Base-by-base conservation (phyloP, 1,140 invertebrate genomes). In the Piezodorus guildinii region DNA sequence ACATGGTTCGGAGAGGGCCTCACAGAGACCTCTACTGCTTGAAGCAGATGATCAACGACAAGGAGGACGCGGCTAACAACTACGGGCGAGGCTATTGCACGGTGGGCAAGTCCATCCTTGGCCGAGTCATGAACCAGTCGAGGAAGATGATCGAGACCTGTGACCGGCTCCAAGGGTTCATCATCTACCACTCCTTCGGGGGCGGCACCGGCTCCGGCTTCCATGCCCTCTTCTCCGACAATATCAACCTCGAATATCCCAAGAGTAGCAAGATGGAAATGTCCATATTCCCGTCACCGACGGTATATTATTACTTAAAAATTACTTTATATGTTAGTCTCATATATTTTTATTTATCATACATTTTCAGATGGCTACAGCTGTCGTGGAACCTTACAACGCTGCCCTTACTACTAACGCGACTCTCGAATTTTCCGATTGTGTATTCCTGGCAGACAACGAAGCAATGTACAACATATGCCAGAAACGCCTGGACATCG, bases 381-480 rank as follows among this genome's bases (percentile, higher is more conserved):
- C 83, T 23, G 81, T 85, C 17, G 83, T 85, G 3, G 83, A 85
- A 70, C 83, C 83, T 0, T 85, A 85, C 73, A 85, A 85, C 71
- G 79, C 82, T 8, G 77, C 83, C 43, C 72, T 85, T 21, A 81
- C 80, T n/a, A 83, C 80, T 8, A 81, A 83, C 69, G 80, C 79
- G 6, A 83, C 82, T 16, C 70, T 85, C 30, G 80, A 83, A 65
- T 78, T 81, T 68, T 78, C 80, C 3, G 81, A 84, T 67, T 83
- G 79, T 69, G 80, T 80, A 27, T 83, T 85, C 71, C 75, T 82
- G 74, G 78, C 81, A 12, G 83, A 85, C 72, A 78, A 83, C 69
- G 81, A 84, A 71, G 89, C 88, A 59, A 90, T 92, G 67, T 87
- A 86, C 70, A 82, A 87, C 69, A 84, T 87, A 69, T 87, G 85